A percentile compares a stretch with the other conserved stretches of the same genome.
phyloP scores from a whole-genome alignment of 2,888 invertebrate species.

The Brachypalpus laphriformis region DNA sequence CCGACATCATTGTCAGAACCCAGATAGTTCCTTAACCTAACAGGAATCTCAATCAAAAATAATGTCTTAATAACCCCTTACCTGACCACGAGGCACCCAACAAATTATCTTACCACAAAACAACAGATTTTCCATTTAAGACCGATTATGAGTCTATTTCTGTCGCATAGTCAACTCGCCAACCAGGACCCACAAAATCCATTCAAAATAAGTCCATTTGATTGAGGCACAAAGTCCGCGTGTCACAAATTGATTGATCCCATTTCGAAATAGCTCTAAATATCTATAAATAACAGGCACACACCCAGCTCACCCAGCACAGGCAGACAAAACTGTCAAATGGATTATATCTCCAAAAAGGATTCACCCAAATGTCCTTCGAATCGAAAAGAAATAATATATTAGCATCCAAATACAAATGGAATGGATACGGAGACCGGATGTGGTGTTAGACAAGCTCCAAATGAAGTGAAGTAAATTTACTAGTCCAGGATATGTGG shows the following conservation, averaged over 20 bases:
- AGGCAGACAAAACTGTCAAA: background rate
- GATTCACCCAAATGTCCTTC: slow-evolving; percentile 19
- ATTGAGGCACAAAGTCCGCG: background rate
- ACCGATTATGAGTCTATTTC: slow-evolving; percentile 4
- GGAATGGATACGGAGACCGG: background rate
- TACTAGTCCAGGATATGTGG: background rate
- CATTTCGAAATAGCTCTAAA: background rate
- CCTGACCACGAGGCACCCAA: background rate
- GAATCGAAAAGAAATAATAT: slow-evolving; percentile 8
- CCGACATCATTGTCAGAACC: background rate
- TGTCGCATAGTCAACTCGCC: background rate
- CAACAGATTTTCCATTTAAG: background rate
- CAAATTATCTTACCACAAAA: background rate
- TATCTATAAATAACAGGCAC: slow-evolving; percentile 1
- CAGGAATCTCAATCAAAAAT: background rate
- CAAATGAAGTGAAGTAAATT: background rate
- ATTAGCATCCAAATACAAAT: slow-evolving; percentile 21
- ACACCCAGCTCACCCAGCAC: background rate
- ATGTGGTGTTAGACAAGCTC: background rate
- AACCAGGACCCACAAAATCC: background rate
- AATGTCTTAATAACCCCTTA: too few relatives aligned
- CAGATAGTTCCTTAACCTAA: too few relatives aligned
- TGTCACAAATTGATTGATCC: slow-evolving; percentile 27
- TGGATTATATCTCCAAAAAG: background rate
- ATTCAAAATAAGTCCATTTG: slow-evolving; percentile 1